Conservation (phyloP, 2,888 invertebrate species). For the Heliconius erato region DNA sequence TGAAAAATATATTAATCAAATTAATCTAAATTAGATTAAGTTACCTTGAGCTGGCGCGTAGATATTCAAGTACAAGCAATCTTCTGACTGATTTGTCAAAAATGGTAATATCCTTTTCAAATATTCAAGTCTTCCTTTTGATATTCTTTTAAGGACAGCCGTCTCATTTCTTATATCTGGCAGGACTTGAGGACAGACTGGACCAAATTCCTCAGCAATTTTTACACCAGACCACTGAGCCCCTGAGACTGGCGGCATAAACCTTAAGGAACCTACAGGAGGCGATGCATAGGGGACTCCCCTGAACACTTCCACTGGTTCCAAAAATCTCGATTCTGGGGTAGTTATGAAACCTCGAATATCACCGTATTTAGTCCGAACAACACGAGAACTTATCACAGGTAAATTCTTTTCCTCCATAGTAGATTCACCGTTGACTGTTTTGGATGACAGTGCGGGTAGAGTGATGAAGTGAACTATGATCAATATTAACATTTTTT, state of each 20-base stretch:
- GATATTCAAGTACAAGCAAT: conserved; percentile 98
- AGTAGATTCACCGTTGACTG: conserved; percentile 79
- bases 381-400: conserved; percentile 92
- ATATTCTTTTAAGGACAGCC: conserved; percentile 93
- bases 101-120: conserved; percentile 94
- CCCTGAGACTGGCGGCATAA: conserved; percentile 98
- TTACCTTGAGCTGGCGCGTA: conserved; percentile 98
- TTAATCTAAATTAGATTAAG: conserved; percentile 55
- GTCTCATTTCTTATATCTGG: conserved; percentile 95
- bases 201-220: conserved; percentile 94
- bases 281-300: conserved; percentile 98
- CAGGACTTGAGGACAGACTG: conserved; percentile 96
- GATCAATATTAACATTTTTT: conserved; percentile 80
- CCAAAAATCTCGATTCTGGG: conserved; percentile 92
- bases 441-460: conserved; percentile 76
- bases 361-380: conserved; percentile 95
- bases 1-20: neutral
- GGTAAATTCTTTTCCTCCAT: conserved; percentile 82
- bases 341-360: conserved; percentile 94
- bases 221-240: conserved; percentile 96
- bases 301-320: conserved; percentile 96
- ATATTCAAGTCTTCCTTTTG: conserved; percentile 94
- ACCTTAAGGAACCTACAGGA: conserved; percentile 94
- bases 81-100: conserved; percentile 96
- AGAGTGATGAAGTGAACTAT: conserved; percentile 82